Percentiles rank a stretch among this genome's conserved stretches.
Conservation (phyloP, 2,113 vertebrate genomes). For the Corynorhinus townsendii region DNA sequence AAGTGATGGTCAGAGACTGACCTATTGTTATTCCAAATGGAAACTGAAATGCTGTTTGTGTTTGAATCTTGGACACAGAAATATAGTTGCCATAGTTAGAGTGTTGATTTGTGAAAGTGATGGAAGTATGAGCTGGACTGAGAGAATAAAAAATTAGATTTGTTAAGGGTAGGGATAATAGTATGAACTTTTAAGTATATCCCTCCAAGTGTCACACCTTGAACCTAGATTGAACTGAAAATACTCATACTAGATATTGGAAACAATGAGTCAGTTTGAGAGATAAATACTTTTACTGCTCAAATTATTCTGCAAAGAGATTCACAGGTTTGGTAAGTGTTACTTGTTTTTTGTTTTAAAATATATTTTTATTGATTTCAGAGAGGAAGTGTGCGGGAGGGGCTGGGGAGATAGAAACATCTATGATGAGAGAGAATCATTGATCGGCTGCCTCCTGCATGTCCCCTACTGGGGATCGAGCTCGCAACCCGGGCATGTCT, state of each 20-base stretch:
- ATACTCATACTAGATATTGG: neutral
- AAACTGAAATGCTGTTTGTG: neutral
- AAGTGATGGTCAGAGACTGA: neutral
- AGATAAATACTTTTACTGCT: conserved; percentile 2
- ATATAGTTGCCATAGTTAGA: neutral
- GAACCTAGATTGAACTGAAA: neutral
- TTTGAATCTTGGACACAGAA: neutral
- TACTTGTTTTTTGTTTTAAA: conserved; percentile 8
- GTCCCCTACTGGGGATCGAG: too few species aligned
- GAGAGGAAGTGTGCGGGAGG: too few species aligned
- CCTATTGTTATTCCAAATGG: neutral
- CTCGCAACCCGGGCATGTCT: too few species aligned
- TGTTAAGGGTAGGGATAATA: neutral
- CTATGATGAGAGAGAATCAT: too few species aligned
- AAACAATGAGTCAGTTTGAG: conserved; percentile 33
- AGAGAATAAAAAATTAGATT: conserved; percentile 8
- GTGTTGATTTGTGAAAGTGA: neutral
- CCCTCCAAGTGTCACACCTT: neutral
- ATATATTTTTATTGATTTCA: too few species aligned
- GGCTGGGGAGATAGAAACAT: too few species aligned
- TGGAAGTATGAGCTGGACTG: conserved; percentile 8
- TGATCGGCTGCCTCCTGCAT: too few species aligned
- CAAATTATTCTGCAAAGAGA: conserved; percentile 41
- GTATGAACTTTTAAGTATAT: neutral
- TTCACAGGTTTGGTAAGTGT: neutral